Evolutionary conservation across 2,888 invertebrate species (phyloP).

Genomic region (Siphlonurus alternatus): DNA sequence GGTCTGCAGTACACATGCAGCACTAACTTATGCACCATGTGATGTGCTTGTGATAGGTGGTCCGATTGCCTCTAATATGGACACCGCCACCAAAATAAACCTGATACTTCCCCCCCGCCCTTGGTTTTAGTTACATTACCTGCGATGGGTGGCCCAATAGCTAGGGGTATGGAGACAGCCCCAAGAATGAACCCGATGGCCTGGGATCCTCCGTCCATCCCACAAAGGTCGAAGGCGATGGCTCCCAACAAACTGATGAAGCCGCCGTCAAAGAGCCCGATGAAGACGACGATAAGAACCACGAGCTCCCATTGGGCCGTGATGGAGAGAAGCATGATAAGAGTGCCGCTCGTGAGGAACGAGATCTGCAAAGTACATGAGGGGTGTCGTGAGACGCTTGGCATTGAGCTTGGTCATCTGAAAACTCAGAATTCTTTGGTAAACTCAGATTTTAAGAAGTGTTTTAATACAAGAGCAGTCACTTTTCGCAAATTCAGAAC

Average conservation of each 20-base stretch:
- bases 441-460: too few species aligned
- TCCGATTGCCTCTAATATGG: too few species aligned
- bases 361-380: conserved; percentile 34
- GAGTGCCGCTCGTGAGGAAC: conserved; percentile 55
- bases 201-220: conserved; percentile 62
- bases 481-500: too few species aligned
- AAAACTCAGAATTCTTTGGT: too few species aligned
- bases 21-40: too few species aligned
- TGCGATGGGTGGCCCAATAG: conserved; percentile 73
- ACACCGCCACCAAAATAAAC: too few species aligned
- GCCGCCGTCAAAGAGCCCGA: conserved; percentile 87
- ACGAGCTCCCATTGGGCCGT: conserved; percentile 46
- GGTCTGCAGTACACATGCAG: too few species aligned
- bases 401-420: neutral
- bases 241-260: conserved; percentile 84
- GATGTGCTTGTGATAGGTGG: too few species aligned
- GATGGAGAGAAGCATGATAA: conserved; percentile 59
- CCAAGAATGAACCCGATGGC: conserved; percentile 83
- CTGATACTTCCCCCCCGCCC: too few species aligned
- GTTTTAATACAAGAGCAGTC: too few species aligned
- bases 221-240: conserved; percentile 80
- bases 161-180: conserved; percentile 69
- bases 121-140: too few species aligned
- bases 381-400: neutral
- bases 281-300: conserved; percentile 51